Base-by-base conservation (phyloP, 2,113 vertebrate species). In the Balaeniceps rex region DNA sequence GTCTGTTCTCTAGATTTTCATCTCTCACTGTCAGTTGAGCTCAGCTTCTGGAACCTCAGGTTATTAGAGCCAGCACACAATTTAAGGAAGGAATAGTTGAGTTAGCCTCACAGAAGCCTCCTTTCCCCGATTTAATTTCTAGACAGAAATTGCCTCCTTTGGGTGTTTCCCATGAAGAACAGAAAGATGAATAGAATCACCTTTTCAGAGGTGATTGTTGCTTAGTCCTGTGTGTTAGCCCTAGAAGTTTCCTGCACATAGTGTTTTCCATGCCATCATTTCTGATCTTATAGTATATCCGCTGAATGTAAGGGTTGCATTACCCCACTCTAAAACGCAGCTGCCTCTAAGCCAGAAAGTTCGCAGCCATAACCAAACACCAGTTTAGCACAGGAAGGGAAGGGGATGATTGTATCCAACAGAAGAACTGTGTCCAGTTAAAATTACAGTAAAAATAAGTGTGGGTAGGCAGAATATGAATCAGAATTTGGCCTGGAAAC, bases 391-490 rank as follows among this genome's bases (percentile, higher is more conserved):
- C 4, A 28, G 95, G 91, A 89, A 96, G 60, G 72, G 90, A 87
- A 79, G 93, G n/a, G 57, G 74, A 65, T 19, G n/a, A 28, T 68
- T 38, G 77, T 68, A 71, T 96, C 92, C 93, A 94, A 33, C 60
- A 58, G 66, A 74, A 92, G 78, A 91, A 94, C 60, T 46, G 11
- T 5, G 16, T 82, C 95, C 93, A 89, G 95, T 84, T 52, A 54
- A 94, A 96, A 94, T 94, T 84, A 83, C 88, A 69, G 91, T 74
- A 94, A 95, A 97, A 97, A 76, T 14, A 77, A 89, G 68, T 66
- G 78, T 89, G 96, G 81, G 93, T 79, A 97, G 94, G 93, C 78
- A 57, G 81, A 85, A 61, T 11, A 72, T 97, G 95, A 97, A 97
- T 97, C 97, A 95, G 96, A 76, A 85, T 83, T 96, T 96, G 95